Evolutionary conservation across 2,113 vertebrate species (phyloP).

Genomic region (Cololabis saira): DNA sequence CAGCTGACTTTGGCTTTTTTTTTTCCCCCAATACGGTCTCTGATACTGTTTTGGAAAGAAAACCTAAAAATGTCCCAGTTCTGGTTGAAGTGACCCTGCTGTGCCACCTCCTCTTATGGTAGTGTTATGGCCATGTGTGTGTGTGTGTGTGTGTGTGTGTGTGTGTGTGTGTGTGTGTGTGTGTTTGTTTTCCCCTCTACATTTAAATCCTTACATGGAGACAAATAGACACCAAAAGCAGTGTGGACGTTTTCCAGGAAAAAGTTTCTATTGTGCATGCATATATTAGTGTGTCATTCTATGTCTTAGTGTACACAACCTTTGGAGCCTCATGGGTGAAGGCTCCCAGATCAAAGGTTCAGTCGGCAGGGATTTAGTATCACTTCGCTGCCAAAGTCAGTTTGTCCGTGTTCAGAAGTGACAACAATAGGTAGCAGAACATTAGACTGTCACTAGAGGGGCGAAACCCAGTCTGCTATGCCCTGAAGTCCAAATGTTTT

Average conservation of each 20-base stretch:
- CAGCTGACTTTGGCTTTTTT: slow-evolving; percentile 48
- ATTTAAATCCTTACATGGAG: slow-evolving; percentile 82
- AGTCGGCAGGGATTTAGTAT: slow-evolving; percentile 76
- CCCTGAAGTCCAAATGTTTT: slow-evolving; percentile 58
- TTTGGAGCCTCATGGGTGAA: slow-evolving; percentile 66
- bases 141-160: slow-evolving; percentile 23
- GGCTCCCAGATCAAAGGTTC: slow-evolving; percentile 81
- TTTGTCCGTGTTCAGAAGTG: slow-evolving; percentile 74
- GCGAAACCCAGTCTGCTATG: slow-evolving; percentile 67
- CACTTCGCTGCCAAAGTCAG: slow-evolving; percentile 64
- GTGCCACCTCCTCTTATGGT: slow-evolving; percentile 79
- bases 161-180: slow-evolving; percentile 51
- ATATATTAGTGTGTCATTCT: slow-evolving; percentile 28
- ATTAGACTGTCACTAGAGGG: slow-evolving; percentile 72
- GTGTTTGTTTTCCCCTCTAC: slow-evolving; percentile 75
- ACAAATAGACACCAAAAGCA: slow-evolving; percentile 70
- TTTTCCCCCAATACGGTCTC: slow-evolving; percentile 37
- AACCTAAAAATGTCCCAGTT: slow-evolving; percentile 68
- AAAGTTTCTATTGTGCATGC: slow-evolving; percentile 67
- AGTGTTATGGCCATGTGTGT: slow-evolving; percentile 64
- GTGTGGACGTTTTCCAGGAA: slow-evolving; percentile 65
- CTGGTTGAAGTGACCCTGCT: slow-evolving; percentile 60
- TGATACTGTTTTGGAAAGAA: slow-evolving; percentile 75
- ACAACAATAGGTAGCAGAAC: slow-evolving; percentile 75
- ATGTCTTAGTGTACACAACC: slow-evolving; percentile 59